These are phyloP conservation scores for Indicator indicator DNA, from an alignment of 2,113 vertebrate species.

Conservation along the genomic window DNA sequence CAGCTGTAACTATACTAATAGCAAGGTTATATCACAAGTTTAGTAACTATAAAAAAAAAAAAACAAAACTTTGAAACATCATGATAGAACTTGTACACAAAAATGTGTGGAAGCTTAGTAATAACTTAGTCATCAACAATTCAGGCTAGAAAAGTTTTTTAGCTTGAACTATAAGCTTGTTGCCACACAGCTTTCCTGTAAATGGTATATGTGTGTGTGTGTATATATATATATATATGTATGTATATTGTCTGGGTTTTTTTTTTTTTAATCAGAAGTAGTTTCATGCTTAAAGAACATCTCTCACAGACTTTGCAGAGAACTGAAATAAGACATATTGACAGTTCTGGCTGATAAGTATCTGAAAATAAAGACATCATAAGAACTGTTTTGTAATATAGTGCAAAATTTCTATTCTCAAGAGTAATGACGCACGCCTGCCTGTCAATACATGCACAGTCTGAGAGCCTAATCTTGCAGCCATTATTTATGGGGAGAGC, in stretches of 20 bases:
- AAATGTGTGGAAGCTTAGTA: background rate
- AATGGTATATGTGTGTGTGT: background rate
- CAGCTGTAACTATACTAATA: background rate
- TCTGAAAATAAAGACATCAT: background rate
- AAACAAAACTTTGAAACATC: background rate
- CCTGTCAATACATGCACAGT: background rate
- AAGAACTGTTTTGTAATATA: background rate
- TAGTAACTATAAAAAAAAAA: background rate
- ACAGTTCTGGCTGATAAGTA: background rate
- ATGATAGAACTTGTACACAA: background rate
- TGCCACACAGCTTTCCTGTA: background rate
- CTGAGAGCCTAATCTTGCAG: background rate
- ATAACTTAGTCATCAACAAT: background rate
- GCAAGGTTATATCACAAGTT: background rate
- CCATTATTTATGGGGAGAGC: background rate
- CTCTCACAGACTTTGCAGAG: background rate
- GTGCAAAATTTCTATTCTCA: background rate
- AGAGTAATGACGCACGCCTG: fast-evolving
- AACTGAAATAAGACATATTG: background rate
- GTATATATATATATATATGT: background rate
- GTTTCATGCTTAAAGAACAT: background rate
- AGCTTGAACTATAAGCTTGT: background rate
- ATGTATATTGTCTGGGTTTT: too few relatives aligned
- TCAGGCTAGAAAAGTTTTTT: background rate
- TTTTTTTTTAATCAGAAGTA: background rate